These are phyloP conservation scores for Pseudorhombus dupliciocellatus DNA, from an alignment of 2,113 vertebrate species.

Conservation along the genomic window DNA sequence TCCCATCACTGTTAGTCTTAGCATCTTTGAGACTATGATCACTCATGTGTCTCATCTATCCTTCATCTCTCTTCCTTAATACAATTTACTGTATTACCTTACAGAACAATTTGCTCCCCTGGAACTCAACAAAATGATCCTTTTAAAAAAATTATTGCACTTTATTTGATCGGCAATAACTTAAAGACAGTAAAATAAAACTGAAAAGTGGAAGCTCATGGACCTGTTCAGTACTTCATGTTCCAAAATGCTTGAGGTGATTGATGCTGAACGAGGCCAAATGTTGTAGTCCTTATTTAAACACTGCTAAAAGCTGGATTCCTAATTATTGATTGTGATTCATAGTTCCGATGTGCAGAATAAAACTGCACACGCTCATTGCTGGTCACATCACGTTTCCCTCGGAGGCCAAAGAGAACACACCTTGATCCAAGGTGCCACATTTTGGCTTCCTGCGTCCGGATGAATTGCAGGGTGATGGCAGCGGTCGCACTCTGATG, in stretches of 20 bases:
- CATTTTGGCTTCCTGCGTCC: constrained; percentile 18
- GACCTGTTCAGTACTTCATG: neutral
- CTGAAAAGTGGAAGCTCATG: neutral
- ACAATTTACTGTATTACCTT: neutral
- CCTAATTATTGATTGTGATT: neutral
- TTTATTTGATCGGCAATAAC: neutral
- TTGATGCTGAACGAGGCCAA: neutral
- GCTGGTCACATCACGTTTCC: constrained; percentile 9
- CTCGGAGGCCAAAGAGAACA: constrained; percentile 6
- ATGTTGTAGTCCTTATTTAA: neutral
- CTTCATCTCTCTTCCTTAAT: neutral
- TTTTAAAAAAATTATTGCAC: neutral
- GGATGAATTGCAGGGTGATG: constrained; percentile 29
- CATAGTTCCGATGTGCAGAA: neutral
- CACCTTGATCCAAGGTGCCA: constrained; percentile 21
- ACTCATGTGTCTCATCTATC: neutral
- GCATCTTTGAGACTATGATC: neutral
- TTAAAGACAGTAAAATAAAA: neutral
- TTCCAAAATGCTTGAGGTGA: neutral
- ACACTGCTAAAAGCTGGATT: neutral
- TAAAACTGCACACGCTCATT: constrained; percentile 20
- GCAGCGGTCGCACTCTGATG: constrained; percentile 41
- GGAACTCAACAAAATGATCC: neutral
- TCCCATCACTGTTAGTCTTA: neutral
- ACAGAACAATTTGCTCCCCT: neutral